These are phyloP conservation scores for Rousettus madagascariensis DNA, from an alignment of 2,797 vertebrate genomes.

Conservation along the genomic window DNA sequence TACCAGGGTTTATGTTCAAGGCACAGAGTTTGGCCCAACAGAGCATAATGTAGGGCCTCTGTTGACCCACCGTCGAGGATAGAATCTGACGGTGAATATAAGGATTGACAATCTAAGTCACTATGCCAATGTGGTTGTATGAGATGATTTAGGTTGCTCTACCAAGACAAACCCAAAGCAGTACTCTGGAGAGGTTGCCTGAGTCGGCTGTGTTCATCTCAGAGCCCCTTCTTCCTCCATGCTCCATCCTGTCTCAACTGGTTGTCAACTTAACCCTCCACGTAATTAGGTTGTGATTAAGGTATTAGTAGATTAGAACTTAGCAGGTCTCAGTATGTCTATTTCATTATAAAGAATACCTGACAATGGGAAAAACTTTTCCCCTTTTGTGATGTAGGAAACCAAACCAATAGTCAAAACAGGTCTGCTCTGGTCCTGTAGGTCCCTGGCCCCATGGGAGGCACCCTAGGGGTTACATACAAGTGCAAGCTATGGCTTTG, in stretches of 20 bases:
- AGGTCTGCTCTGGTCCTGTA: not conserved
- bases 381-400: not conserved
- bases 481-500: not conserved
- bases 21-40: not conserved
- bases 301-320: not conserved
- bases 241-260: not conserved
- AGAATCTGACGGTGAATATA: not conserved
- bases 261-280: not conserved
- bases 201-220: not conserved
- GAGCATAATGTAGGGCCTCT: not conserved
- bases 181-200: not conserved
- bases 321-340: not conserved
- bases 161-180: not conserved
- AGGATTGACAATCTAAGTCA: not conserved
- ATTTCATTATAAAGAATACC: not conserved
- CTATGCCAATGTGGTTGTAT: accelerated
- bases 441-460: not conserved
- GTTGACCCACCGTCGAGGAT: not conserved
- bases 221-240: not conserved
- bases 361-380: not conserved
- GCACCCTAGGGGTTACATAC: not conserved
- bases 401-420: not conserved
- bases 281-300: not conserved
- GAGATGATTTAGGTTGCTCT: not conserved
- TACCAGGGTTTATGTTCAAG: not conserved